A percentile compares a stretch with the other conserved stretches of the same genome.
Evolutionary conservation across 2,888 invertebrate species (phyloP).

Genomic region (Brachypalpus laphriformis): DNA sequence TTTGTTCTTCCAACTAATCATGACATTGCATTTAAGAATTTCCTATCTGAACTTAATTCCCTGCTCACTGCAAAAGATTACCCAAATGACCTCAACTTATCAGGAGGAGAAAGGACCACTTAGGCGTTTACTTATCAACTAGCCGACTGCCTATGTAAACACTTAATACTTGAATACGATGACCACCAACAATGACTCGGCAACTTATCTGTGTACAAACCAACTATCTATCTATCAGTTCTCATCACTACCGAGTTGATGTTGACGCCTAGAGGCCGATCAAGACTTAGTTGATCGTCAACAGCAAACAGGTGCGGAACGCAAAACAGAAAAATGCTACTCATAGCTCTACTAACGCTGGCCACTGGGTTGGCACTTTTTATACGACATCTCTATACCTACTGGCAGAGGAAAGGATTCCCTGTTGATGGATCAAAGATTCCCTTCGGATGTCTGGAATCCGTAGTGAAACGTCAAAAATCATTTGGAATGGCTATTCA

Average conservation of each 20-base stretch:
- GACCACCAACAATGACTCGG: neutral
- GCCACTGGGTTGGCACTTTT: conserved; percentile 75
- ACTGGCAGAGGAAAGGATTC: conserved; percentile 86
- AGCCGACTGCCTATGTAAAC: neutral
- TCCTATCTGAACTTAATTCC: neutral
- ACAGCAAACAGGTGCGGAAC: neutral
- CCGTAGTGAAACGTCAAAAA: conserved; percentile 84
- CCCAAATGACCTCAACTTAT: neutral
- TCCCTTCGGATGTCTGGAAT: conserved; percentile 86
- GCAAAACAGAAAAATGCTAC: conserved; percentile 59
- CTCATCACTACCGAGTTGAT: neutral
- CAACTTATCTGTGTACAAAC: neutral
- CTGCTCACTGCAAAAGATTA: neutral
- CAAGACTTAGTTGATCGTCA: conserved; percentile 7
- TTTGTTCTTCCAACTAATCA: neutral
- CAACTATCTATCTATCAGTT: neutral
- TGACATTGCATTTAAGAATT: neutral
- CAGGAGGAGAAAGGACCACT: neutral
- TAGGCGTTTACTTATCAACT: neutral
- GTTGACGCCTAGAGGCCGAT: neutral
- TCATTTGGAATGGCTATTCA: conserved; percentile 87
- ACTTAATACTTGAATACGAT: neutral
- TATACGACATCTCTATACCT: conserved; percentile 78
- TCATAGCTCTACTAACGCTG: conserved; percentile 68
- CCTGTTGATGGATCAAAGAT: conserved; percentile 84